A percentile compares a stretch with the other conserved stretches of the same genome.
phyloP scores from a whole-genome alignment of 1,140 invertebrate genomes.

The Maniola jurtina region DNA sequence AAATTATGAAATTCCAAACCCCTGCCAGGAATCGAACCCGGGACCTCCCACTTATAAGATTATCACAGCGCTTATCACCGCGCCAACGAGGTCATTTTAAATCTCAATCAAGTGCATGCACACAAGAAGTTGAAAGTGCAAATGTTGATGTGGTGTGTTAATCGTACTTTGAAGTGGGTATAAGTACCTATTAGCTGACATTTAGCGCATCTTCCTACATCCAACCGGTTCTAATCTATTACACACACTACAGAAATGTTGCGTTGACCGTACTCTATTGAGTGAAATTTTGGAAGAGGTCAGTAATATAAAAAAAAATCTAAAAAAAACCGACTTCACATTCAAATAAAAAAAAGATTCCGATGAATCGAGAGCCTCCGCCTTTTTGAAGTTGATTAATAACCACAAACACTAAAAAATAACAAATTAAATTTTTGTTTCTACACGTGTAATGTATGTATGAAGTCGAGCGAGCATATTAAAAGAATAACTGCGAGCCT shows the following conservation, averaged over 20 bases:
- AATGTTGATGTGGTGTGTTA: not conserved
- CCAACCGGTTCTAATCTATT: not conserved
- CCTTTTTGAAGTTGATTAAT: no score
- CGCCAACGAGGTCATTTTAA: not conserved
- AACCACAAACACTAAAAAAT: no score
- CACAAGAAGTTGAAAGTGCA: not conserved
- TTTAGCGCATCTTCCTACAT: constrained; percentile 9
- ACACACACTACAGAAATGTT: constrained; percentile 14
- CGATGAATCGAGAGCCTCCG: no score
- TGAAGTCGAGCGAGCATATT: no score
- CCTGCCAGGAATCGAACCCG: no score
- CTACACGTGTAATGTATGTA: no score
- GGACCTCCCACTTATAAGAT: no score
- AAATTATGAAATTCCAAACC: no score
- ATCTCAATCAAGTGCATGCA: not conserved
- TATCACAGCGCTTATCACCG: no score
- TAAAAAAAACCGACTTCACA: not conserved
- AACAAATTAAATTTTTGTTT: no score
- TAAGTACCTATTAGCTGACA: constrained; percentile 1
- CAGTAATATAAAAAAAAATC: not conserved
- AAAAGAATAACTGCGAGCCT: no score
- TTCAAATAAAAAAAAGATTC: no score
- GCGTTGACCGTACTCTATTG: constrained; percentile 8
- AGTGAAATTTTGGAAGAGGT: not conserved
- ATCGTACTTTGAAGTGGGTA: not conserved